Percentiles rank a stretch among this genome's conserved stretches.
These are phyloP conservation scores for Pseudomugil gertrudae DNA, from an alignment of 2,797 vertebrate genomes.

Conservation along the genomic window DNA sequence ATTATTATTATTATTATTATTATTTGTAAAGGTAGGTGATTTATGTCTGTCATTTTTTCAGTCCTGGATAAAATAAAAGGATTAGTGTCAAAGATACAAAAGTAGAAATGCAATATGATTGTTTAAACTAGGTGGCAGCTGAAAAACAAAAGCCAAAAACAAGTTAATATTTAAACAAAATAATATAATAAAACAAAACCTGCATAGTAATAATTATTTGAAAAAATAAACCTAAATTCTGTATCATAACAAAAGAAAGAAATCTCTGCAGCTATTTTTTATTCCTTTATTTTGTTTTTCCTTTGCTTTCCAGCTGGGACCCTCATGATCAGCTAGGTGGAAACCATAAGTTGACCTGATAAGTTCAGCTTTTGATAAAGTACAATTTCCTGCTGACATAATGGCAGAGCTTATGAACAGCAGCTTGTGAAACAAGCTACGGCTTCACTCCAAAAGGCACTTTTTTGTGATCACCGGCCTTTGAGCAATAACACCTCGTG, in stretches of 20 bases:
- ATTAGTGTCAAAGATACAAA: background rate
- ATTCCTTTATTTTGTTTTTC: slow-evolving; percentile 10
- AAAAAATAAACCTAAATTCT: background rate
- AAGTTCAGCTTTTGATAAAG: slow-evolving; percentile 53
- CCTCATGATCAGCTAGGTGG: background rate
- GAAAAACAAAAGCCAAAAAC: background rate
- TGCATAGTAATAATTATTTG: background rate
- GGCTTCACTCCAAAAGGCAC: slow-evolving; percentile 46
- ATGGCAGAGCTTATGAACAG: slow-evolving; percentile 48
- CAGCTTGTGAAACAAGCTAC: slow-evolving; percentile 26
- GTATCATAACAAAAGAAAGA: background rate
- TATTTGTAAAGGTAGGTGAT: too few relatives aligned
- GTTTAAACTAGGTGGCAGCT: background rate
- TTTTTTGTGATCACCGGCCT: slow-evolving; percentile 18
- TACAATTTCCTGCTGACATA: slow-evolving; percentile 62
- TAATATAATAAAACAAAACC: background rate
- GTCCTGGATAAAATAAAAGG: too few relatives aligned
- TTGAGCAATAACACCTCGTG: slow-evolving; percentile 55
- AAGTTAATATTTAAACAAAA: background rate
- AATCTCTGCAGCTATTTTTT: slow-evolving; percentile 20
- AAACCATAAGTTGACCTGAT: slow-evolving; percentile 19
- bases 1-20: too few relatives aligned
- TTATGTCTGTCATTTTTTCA: too few relatives aligned
- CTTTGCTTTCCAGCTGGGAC: background rate
- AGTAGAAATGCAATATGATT: background rate